Base-by-base conservation (phyloP, 2,888 invertebrate species). In the Baccha elongata region DNA sequence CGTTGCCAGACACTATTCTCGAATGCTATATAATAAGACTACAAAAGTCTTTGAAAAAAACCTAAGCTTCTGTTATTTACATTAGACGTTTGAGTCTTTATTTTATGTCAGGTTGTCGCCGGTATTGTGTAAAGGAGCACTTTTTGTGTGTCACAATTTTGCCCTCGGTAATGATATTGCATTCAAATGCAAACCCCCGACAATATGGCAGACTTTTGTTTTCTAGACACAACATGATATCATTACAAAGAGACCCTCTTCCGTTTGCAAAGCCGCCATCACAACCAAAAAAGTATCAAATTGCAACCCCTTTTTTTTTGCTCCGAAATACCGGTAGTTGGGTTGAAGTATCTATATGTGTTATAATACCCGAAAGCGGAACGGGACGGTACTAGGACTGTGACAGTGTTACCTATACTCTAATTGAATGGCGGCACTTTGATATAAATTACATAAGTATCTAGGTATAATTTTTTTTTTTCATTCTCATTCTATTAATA, bases 151-250 rank as follows among this genome's bases (percentile, higher is more conserved):
- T 72, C 76, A 71, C 52, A 75, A 50, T 71, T 75, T 71, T 53
- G 60, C 64, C 35, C 67, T 50, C 76, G 62, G 62, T 76, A 76
- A 81, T 81, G 81, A 76, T 83, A 76, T 83, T 46, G 42, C 62
- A 69, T 75, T 50, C n/a, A 69, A 74, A 64, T 55, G 64, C 62
- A 35, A 19, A 53, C 52, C 65, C 52, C 65, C 37, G 26, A 55
- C 72, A 67, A 73, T 13, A 72, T 29, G 29, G 15, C 37, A 68
- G 62, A 80, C 52, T 68, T 37, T 5, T 11, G 17, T 21, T 1
- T 40, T 11, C 35, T 53, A 72, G 53, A 72, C 46, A 67, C 50
- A 79, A 68, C 53, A 53, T 52, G 62, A 73, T 67, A 53, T 68
- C 53, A 48, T 67, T 79, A 79, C 53, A 73, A 73, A 52, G 74